Evolutionary conservation across 2,797 vertebrate genomes (phyloP).

Genomic region (Todus mexicanus): DNA sequence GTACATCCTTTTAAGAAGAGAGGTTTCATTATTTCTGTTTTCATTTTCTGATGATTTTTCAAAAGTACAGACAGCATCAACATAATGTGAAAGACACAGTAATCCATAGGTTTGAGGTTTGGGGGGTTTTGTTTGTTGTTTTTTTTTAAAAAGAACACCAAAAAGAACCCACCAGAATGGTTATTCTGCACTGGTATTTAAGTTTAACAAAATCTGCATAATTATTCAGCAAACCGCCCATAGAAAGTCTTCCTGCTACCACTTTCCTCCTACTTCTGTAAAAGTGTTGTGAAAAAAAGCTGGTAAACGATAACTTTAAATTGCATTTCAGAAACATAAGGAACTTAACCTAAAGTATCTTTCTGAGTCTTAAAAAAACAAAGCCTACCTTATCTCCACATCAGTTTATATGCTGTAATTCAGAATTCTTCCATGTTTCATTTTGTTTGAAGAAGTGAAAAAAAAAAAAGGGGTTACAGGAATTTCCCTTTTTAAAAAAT

Average conservation of each 20-base stretch:
- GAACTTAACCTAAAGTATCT: neutral
- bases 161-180: neutral
- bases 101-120: neutral
- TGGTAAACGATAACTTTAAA: neutral
- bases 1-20: neutral
- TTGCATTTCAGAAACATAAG: neutral
- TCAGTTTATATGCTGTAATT: slow-evolving; percentile 6
- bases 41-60: neutral
- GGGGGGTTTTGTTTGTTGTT: no score
- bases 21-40: neutral
- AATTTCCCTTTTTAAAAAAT: slow-evolving; percentile 32
- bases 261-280: neutral
- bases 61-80: neutral
- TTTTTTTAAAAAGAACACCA: neutral
- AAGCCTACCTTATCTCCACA: slow-evolving; percentile 17
- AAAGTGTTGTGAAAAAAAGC: neutral
- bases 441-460: slow-evolving; percentile 3
- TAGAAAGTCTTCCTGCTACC: neutral
- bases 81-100: neutral
- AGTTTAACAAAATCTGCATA: neutral
- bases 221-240: neutral
- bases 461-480: neutral
- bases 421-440: neutral
- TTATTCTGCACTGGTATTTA: neutral
- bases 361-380: slow-evolving; percentile 16